These are phyloP conservation scores for Porphyrio hochstetteri DNA, from an alignment of 2,113 vertebrate genomes.

Conservation along the genomic window DNA sequence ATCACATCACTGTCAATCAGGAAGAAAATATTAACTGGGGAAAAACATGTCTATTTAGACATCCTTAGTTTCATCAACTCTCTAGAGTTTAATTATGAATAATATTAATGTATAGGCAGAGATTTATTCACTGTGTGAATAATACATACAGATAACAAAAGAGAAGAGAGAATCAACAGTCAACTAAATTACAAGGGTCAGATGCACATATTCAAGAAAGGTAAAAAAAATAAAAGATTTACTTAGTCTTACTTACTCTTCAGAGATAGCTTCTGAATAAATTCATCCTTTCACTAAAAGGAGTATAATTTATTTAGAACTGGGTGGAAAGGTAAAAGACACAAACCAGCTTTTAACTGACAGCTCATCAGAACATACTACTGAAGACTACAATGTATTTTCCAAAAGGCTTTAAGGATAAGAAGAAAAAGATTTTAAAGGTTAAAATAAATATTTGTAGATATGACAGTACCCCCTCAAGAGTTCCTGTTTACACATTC, in stretches of 20 bases:
- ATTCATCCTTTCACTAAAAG: not conserved
- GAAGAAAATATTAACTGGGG: not conserved
- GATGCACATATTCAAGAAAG: not conserved
- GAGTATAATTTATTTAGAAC: not conserved
- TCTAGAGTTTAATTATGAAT: constrained; percentile 45
- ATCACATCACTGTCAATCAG: constrained; percentile 32
- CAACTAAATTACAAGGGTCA: not conserved
- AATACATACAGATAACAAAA: not conserved
- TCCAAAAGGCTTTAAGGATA: not conserved
- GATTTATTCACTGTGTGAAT: constrained; percentile 22
- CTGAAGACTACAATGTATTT: not conserved
- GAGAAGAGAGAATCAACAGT: not conserved
- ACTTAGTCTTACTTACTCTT: not conserved
- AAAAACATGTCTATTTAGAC: not conserved
- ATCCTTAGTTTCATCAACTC: not conserved
- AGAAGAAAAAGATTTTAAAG: not conserved
- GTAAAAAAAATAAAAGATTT: not conserved
- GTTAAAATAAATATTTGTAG: constrained; percentile 25
- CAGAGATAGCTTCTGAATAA: not conserved
- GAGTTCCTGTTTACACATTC: not conserved
- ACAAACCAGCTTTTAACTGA: constrained; percentile 10
- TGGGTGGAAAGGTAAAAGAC: not conserved
- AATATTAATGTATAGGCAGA: not conserved
- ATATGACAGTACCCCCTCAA: not conserved
- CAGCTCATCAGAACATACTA: not conserved